A percentile compares a stretch with the other conserved stretches of the same genome.
Conservation (phyloP, 2,113 vertebrate species). For the Orcinus orca region DNA sequence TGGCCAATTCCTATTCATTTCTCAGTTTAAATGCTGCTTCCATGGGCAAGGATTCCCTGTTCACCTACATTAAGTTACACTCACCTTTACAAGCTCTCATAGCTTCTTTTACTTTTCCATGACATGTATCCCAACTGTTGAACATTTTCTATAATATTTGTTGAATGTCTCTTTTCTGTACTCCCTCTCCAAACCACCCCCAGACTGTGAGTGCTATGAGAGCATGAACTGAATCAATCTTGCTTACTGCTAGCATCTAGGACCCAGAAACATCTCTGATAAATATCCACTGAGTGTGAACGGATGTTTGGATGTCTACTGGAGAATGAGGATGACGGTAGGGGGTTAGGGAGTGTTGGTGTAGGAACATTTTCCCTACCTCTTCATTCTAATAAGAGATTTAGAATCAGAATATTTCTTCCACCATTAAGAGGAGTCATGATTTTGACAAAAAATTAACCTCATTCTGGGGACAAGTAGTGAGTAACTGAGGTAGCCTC, state of each 20-base stretch:
- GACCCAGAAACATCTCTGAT: background rate
- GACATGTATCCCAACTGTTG: background rate
- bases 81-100: background rate
- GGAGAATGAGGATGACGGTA: background rate
- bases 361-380: background rate
- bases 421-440: background rate
- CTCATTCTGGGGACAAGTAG: background rate
- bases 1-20: background rate
- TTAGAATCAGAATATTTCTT: background rate
- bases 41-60: background rate
- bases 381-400: background rate
- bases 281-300: conserved; percentile 2
- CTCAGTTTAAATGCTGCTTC: conserved; percentile 29
- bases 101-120: background rate
- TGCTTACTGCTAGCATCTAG: background rate
- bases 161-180: background rate
- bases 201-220: background rate
- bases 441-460: conserved; percentile 44
- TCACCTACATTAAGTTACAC: background rate
- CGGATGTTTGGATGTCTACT: background rate
- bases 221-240: conserved; percentile 11
- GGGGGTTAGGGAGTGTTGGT: background rate
- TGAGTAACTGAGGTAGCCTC: background rate
- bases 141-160: background rate
- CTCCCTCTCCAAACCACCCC: background rate